Percentiles rank a stretch among this genome's conserved stretches.
These are phyloP conservation scores for Eupithecia subumbrata DNA, from an alignment of 2,888 invertebrate species.

Conservation along the genomic window DNA sequence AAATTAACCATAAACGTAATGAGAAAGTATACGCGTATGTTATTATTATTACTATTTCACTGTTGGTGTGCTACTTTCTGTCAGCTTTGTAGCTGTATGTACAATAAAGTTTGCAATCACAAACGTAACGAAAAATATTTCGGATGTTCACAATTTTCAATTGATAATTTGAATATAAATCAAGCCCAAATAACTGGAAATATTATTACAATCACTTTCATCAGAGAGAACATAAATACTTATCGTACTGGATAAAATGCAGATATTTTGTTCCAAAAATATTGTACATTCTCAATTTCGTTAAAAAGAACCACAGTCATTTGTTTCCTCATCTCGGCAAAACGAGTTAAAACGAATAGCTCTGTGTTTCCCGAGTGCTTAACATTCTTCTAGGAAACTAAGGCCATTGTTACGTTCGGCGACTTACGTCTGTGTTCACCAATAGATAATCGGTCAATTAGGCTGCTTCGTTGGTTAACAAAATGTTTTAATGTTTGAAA, in stretches of 20 bases:
- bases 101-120: neutral
- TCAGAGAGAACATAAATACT: neutral
- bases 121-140: neutral
- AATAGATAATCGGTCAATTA: no score
- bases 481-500: no score
- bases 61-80: neutral
- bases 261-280: conserved; percentile 26
- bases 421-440: no score
- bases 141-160: neutral
- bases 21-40: conserved; percentile 31
- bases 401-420: conserved; percentile 20
- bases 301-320: conserved; percentile 70
- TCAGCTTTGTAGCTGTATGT: no score
- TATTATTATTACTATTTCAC: neutral
- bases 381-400: conserved; percentile 62
- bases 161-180: neutral
- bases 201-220: neutral
- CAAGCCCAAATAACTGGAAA: neutral
- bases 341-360: conserved; percentile 70
- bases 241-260: neutral
- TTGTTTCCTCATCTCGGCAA: conserved; percentile 60
- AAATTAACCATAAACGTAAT: conserved; percentile 41
- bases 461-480: no score
- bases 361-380: conserved; percentile 57
- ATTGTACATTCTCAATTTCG: conserved; percentile 60